Percentiles rank a stretch among this genome's conserved stretches.
Evolutionary conservation across 2,113 vertebrate species (phyloP).

Genomic region (Psilopogon haemacephalus): DNA sequence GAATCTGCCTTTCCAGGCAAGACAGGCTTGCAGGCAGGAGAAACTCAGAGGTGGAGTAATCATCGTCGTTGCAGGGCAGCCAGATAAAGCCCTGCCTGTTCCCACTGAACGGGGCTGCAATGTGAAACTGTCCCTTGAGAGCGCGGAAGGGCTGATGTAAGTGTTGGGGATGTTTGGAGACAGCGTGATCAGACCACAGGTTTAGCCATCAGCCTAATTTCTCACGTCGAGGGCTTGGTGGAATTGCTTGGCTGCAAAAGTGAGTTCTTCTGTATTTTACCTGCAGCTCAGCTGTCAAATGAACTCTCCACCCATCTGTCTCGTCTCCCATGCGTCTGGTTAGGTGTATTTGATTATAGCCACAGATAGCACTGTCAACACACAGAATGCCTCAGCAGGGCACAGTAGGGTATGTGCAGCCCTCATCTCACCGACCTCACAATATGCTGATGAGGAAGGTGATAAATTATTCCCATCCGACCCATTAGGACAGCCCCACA

Average conservation of each 20-base stretch:
- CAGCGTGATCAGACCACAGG: constrained; percentile 33
- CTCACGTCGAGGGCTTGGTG: constrained; percentile 37
- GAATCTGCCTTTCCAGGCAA: neutral
- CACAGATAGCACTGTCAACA: constrained; percentile 4
- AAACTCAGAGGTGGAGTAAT: neutral
- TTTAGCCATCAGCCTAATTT: constrained; percentile 59
- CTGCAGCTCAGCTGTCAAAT: constrained; percentile 13
- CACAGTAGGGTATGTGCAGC: neutral
- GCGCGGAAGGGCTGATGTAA: constrained; percentile 61
- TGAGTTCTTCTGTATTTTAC: constrained; percentile 24
- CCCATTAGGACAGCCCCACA: constrained; percentile 30
- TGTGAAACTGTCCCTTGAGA: constrained; percentile 35
- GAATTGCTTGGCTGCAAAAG: constrained; percentile 12
- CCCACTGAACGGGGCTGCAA: constrained; percentile 1
- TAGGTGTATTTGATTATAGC: neutral
- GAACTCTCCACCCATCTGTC: neutral
- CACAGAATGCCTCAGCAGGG: neutral
- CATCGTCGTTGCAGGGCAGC: neutral
- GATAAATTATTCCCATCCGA: constrained; percentile 28
- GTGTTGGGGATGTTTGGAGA: constrained; percentile 50
- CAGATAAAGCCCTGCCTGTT: constrained; percentile 51
- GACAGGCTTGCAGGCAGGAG: constrained; percentile 3
- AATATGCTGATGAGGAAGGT: constrained; percentile 44
- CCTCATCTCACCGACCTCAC: constrained; percentile 2
- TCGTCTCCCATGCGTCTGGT: neutral